Evolutionary conservation across 2,113 vertebrate species (phyloP).

Genomic region (Rhombomys opimus): DNA sequence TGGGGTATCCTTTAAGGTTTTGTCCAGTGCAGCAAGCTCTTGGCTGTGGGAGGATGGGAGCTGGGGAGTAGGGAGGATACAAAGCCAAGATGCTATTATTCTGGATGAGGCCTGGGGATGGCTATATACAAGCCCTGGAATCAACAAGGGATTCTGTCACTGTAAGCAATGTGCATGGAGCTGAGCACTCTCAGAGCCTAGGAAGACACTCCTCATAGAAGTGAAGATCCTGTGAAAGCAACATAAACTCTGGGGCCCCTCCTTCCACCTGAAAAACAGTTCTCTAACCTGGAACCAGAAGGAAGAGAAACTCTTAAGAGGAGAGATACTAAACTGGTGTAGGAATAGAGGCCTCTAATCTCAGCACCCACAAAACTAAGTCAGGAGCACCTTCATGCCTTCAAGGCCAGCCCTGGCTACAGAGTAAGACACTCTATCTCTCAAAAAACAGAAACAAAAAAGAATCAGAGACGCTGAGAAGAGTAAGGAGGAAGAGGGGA

Average conservation of each 20-base stretch:
- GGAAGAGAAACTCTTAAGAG: neutral
- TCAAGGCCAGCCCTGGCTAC: neutral
- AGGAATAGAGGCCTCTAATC: neutral
- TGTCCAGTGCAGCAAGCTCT: neutral
- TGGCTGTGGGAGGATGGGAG: neutral
- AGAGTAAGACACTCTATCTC: neutral
- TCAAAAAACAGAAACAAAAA: neutral
- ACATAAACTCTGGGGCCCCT: accelerated
- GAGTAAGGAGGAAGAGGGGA: no score
- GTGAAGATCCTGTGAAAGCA: no score
- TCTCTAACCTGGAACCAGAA: neutral
- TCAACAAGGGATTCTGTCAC: no score
- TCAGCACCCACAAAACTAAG: neutral
- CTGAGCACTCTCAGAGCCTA: neutral
- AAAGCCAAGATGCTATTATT: neutral
- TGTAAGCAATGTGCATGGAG: accelerated
- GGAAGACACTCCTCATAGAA: neutral
- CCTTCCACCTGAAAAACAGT: neutral
- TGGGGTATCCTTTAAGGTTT: neutral
- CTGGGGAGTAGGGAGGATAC: no score
- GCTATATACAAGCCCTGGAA: neutral
- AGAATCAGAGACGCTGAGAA: neutral
- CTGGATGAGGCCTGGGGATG: neutral
- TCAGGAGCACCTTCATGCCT: neutral
- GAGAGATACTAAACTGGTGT: neutral